Evolutionary conservation across 2,113 vertebrate genomes (phyloP).

Genomic region (Neomonachus schauinslandi): DNA sequence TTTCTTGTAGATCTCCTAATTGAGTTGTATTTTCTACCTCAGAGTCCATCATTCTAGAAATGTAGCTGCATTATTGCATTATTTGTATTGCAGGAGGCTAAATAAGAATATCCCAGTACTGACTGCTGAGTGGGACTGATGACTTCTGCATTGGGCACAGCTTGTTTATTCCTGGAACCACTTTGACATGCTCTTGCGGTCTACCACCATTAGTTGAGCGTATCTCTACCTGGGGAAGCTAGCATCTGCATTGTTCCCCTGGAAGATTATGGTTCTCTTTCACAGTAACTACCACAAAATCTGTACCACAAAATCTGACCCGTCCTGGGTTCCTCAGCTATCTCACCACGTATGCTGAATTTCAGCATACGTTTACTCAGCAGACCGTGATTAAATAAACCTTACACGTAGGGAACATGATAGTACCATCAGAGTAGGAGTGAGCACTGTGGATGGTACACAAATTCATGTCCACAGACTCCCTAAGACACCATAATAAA

Average conservation of each 20-base stretch:
- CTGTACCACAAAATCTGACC: background rate
- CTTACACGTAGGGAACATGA: background rate
- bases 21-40: background rate
- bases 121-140: background rate
- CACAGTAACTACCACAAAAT: background rate
- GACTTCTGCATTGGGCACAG: background rate
- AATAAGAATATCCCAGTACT: background rate
- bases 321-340: fast-evolving
- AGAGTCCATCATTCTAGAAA: background rate
- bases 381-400: background rate
- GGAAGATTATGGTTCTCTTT: background rate
- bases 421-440: background rate
- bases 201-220: fast-evolving
- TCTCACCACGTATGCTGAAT: background rate
- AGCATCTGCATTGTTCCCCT: background rate
- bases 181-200: background rate
- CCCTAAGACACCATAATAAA: background rate
- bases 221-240: background rate
- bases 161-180: background rate
- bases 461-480: background rate
- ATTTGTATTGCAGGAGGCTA: background rate
- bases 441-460: background rate
- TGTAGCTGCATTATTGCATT: background rate
- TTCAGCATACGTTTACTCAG: background rate
- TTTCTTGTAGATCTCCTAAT: background rate